phyloP scores from a whole-genome alignment of 2,797 vertebrate species.

The Chiloscyllium punctatum region DNA sequence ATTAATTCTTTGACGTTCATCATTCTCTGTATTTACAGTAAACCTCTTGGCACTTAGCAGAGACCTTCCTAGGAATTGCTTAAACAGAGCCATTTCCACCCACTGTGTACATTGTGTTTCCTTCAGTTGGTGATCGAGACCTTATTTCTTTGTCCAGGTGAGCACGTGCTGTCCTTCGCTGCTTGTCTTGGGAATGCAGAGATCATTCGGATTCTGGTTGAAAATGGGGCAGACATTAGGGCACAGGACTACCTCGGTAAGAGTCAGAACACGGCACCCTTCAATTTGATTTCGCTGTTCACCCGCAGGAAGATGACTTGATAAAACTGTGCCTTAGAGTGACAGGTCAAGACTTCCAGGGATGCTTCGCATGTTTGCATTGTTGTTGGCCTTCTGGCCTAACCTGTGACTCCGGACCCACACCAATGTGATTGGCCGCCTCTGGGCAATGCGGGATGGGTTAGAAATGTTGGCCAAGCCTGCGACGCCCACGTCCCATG shows the following conservation, averaged over 20 bases:
- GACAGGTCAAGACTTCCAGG: not conserved
- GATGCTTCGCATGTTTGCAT: not conserved
- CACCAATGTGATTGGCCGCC: too few species aligned
- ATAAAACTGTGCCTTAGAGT: not conserved
- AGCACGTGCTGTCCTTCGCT: conserved; percentile 34
- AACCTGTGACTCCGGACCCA: not conserved
- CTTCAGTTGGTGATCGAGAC: not conserved
- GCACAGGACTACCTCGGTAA: conserved; percentile 38
- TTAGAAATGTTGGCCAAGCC: too few species aligned
- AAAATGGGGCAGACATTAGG: conserved; percentile 23
- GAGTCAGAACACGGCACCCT: not conserved
- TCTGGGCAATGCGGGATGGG: too few species aligned
- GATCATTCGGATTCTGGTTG: conserved; percentile 33
- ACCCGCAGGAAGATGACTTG: not conserved
- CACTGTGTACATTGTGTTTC: not conserved
- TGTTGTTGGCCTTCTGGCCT: not conserved
- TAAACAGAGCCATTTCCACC: not conserved
- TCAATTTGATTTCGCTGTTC: not conserved
- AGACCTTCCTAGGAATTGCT: too few species aligned
- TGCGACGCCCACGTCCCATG: too few species aligned
- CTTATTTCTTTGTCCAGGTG: conserved; percentile 19
- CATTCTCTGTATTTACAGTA: too few species aligned
- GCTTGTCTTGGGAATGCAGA: conserved; percentile 38
- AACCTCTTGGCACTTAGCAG: too few species aligned
- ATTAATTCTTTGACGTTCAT: too few species aligned